Base-by-base conservation (phyloP, 2,113 vertebrate species). In the Sinocyclocheilus anophthalmus region DNA sequence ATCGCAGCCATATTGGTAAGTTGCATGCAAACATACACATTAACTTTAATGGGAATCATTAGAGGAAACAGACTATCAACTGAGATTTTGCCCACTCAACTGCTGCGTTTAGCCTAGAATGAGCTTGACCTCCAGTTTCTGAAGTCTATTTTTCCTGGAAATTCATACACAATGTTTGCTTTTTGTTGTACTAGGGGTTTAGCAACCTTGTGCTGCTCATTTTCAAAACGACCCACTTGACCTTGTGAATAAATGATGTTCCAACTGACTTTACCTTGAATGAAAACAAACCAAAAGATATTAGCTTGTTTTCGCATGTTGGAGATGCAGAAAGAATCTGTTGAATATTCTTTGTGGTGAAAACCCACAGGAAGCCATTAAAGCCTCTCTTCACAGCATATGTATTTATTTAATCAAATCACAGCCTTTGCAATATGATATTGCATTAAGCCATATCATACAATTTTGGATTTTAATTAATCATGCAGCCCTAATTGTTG, bases 1-100 rank as follows among this genome's bases (percentile, higher is more conserved):
- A 97, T 93, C 95, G 96, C 90, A 97, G 95, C 93, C 96, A 97
- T 93, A 93, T 96, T 94, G 96, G 96, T 97, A 95, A 78, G 93
- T 83, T 76, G 82, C 50, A 59, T 39, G 77, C 57, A 84, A 26
- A 83, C 72, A 87, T 84, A 84, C 81, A 83, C 85, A 80, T 26
- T 67, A 61, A 81, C 55, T 57, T 30, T 69, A 14, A 45, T 78
- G 8, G 24, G 26, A 2, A n/a, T 76, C 33, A 26, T 70, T 69
- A 83, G 69, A 42, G 33, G 24, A 42, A 67, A 76, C 45, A 76
- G 42, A 76, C 42, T 26, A 76, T 76, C 42, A n/a, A 20, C 26
- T 59, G 26, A 79, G 26, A 63, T 24, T 14, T 65, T 63, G 59
- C 39, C 14, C 57, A n/a, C 37, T 63, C n/a, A 0, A 10, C 12